Conservation (phyloP, 2,888 invertebrate species). For the Dynastes maya region DNA sequence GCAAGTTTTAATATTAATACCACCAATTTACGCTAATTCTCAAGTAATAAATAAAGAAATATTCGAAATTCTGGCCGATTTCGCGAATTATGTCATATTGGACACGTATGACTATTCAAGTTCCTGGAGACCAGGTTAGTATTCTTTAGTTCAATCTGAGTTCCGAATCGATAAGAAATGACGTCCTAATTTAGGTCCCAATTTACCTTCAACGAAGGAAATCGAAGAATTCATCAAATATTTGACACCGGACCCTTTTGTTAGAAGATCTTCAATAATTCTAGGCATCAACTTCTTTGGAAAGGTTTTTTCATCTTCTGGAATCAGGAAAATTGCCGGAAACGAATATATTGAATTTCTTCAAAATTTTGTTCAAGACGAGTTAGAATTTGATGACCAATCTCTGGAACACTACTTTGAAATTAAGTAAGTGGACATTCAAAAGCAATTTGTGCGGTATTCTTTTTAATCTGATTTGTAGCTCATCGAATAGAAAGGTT, state of each 20-base stretch:
- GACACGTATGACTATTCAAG: slow-evolving; percentile 25
- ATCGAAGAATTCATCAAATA: slow-evolving; percentile 42
- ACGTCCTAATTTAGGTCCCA: slow-evolving; percentile 9
- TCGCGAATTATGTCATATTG: slow-evolving; percentile 34
- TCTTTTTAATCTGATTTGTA: neutral
- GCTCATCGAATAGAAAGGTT: neutral
- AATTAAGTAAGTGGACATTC: slow-evolving; percentile 12
- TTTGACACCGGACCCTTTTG: slow-evolving; percentile 27
- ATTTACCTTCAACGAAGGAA: neutral
- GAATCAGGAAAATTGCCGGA: neutral
- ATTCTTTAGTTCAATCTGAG: neutral
- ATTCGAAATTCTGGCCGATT: slow-evolving; percentile 39
- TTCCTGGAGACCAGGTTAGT: slow-evolving; percentile 8
- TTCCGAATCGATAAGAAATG: neutral
- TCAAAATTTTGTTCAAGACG: slow-evolving; percentile 13
- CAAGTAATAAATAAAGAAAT: slow-evolving; percentile 18
- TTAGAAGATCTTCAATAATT: slow-evolving; percentile 20
- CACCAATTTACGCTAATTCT: slow-evolving; percentile 25
- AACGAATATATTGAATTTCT: slow-evolving; percentile 30
- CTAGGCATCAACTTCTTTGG: slow-evolving; percentile 44
- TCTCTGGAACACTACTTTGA: slow-evolving; percentile 35
- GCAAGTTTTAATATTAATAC: slow-evolving; percentile 28
- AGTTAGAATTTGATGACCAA: slow-evolving; percentile 41
- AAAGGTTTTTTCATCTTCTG: neutral
- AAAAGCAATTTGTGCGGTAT: neutral